Percentiles rank a stretch among this genome's conserved stretches.
These are phyloP conservation scores for Himalopsyche anomala DNA, from an alignment of 2,888 invertebrate species.

Conservation along the genomic window DNA sequence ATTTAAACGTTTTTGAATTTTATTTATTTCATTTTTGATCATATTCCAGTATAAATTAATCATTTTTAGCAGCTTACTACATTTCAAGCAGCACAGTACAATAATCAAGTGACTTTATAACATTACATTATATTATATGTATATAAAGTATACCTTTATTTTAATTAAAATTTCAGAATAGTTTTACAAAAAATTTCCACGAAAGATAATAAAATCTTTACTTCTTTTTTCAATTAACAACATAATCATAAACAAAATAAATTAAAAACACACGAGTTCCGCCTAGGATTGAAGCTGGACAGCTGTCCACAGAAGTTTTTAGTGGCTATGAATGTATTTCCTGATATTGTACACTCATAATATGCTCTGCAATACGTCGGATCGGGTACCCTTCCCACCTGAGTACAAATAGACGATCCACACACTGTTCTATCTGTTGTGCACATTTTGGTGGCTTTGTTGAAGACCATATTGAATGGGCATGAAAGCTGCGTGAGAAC, in stretches of 20 bases:
- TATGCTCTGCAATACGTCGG: neutral
- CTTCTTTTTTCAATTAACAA: no score
- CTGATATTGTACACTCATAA: neutral
- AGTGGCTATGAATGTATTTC: neutral
- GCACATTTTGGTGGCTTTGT: neutral
- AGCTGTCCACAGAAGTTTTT: neutral
- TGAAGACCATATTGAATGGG: neutral
- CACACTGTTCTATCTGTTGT: neutral
- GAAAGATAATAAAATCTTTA: no score
- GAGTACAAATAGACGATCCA: neutral
- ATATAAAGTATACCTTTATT: no score
- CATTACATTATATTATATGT: no score
- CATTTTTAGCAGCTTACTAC: no score
- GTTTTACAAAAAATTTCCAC: no score
- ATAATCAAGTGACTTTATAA: no score
- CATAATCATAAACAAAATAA: neutral
- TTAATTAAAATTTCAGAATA: no score
- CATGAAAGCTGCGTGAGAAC: neutral
- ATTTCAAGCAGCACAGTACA: no score
- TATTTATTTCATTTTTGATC: no score
- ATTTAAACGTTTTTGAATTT: no score
- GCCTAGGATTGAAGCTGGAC: neutral
- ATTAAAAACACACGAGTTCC: neutral
- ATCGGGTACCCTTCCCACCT: neutral
- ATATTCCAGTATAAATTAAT: no score